Percentiles rank a stretch among this genome's conserved stretches.
phyloP scores from a whole-genome alignment of 2,797 vertebrate genomes.

The Sebastolobus alascanus region DNA sequence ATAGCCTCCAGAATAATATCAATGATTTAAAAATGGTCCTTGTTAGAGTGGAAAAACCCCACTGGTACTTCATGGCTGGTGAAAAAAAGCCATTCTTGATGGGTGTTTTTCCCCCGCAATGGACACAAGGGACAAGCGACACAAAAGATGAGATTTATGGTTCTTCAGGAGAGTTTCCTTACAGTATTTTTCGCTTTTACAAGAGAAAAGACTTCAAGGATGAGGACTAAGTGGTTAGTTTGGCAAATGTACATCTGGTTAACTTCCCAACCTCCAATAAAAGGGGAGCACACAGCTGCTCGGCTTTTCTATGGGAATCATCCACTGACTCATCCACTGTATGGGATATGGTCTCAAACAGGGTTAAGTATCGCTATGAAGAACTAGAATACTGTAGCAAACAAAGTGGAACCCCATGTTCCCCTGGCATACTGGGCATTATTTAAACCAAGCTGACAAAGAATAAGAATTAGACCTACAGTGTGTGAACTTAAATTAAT shows the following conservation, averaged over 20 bases:
- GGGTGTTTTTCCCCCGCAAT: background rate
- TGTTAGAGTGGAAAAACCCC: background rate
- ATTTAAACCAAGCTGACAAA: background rate
- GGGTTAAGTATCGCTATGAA: background rate
- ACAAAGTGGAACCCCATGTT: background rate
- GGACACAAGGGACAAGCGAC: background rate
- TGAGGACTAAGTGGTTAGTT: background rate
- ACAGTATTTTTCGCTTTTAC: rapidly evolving
- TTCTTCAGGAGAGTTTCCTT: background rate
- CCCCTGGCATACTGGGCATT: background rate
- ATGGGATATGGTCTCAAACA: background rate
- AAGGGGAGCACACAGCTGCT: background rate
- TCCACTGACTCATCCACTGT: background rate
- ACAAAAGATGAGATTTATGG: background rate
- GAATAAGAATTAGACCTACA: background rate
- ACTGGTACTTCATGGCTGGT: background rate
- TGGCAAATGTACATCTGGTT: background rate
- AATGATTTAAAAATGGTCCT: rapidly evolving
- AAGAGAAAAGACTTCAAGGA: background rate
- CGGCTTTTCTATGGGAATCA: background rate
- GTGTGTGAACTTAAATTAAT: background rate
- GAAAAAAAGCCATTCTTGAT: background rate
- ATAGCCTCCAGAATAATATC: no score
- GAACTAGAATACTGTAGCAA: background rate
- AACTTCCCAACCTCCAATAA: background rate